Base-by-base conservation (phyloP, 92 coral and sea anemone species). In the Diadumene lineata region DNA sequence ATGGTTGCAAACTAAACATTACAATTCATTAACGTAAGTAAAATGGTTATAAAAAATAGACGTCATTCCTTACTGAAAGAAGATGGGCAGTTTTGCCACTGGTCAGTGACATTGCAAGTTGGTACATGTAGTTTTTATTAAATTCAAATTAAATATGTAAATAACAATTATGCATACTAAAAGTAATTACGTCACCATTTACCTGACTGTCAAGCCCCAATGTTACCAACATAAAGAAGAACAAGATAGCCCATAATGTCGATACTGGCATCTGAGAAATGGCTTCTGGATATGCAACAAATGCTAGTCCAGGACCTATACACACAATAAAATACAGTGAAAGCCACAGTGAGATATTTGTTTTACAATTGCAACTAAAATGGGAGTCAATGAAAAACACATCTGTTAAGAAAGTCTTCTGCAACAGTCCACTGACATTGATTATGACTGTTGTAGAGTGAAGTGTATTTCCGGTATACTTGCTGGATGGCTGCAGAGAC, bases 181-280 rank as follows among this genome's bases (percentile, higher is more conserved):
- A n/a, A n/a, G n/a, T 13, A 38, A 38, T 38, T 13, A 38, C 13
- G 48, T 38, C 6, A 13, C 6, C 6, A 38, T 13, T 13, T 38
- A 84, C 86, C 90, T 86, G 90, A 26, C 86, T 86, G 69, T 86
- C 90, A 32, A 86, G 79, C 2, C 90, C 90, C 24, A 86, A 78
- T 15, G 86, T 81, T 22, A 86, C 53, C 72, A 86, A 71, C 90
- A 86, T 86, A 48, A 86, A 68, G 70, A 86, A 86, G 69, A 86
- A 86, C 66, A 86, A 63, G 34, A 86, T 31, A 31, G 90, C 90
- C 90, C 90, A 86, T 31, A 86, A 67, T 0, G 86, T 78, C 0
- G 90, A 86, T 13, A 86, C 56, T 7, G 90, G 90, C 72, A 86
- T 78, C 56, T 69, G 90, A 7, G 86, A 61, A 50, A 86, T 81